Conservation (phyloP, 2,797 vertebrate genomes). For the Enteromius paludinosus region DNA sequence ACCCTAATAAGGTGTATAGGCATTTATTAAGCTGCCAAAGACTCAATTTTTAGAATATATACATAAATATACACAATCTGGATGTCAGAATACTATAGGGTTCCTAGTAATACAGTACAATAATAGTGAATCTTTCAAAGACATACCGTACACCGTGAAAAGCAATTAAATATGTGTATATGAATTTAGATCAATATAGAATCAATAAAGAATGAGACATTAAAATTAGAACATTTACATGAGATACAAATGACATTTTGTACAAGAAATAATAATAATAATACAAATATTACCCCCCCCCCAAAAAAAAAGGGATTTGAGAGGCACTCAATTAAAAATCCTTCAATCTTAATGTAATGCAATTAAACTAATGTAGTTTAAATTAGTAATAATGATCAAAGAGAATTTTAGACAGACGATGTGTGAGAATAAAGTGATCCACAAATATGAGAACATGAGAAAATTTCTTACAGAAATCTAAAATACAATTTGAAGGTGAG, state of each 20-base stretch:
- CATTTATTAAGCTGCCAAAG: neutral
- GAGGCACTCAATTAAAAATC: neutral
- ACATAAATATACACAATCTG: neutral
- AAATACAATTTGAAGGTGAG: constrained; percentile 22
- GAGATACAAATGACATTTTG: neutral
- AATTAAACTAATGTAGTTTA: constrained; percentile 5
- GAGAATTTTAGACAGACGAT: neutral
- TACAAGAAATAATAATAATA: neutral
- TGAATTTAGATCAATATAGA: constrained; percentile 9
- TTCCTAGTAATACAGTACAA: neutral
- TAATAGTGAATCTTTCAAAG: neutral
- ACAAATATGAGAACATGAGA: constrained; percentile 9
- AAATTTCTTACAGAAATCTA: constrained; percentile 9
- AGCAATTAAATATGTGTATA: neutral
- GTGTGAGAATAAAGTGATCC: constrained; percentile 8
- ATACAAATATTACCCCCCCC: neutral
- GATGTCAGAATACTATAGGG: neutral
- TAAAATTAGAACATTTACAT: neutral
- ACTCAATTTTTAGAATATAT: neutral
- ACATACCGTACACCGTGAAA: neutral
- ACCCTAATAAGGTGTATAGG: neutral
- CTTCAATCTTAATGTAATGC: neutral
- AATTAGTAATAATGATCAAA: neutral
- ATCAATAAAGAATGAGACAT: constrained; percentile 12
- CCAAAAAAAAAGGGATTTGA: neutral